These are phyloP conservation scores for Intellagama lesueurii DNA, from an alignment of 2,797 vertebrate species.

Conservation along the genomic window DNA sequence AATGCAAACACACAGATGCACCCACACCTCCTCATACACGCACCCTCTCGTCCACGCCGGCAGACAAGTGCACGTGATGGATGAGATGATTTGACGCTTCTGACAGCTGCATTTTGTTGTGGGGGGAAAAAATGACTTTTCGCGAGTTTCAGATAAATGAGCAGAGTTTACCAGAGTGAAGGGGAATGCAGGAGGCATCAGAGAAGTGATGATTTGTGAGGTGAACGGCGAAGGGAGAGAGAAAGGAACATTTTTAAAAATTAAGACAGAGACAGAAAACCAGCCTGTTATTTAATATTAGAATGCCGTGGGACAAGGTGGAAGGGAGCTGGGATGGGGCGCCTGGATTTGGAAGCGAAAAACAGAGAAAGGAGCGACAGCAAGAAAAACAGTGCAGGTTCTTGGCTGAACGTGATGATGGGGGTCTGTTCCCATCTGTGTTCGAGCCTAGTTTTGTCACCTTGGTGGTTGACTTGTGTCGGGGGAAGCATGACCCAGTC, in stretches of 20 bases:
- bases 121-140: conserved; percentile 1
- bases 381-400: background rate
- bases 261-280: background rate
- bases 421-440: no score
- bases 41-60: background rate
- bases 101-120: conserved; percentile 65
- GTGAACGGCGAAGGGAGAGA: conserved; percentile 46
- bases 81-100: conserved; percentile 66
- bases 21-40: rapidly evolving
- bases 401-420: background rate
- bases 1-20: background rate
- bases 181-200: conserved; percentile 43
- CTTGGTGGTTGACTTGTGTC: no score
- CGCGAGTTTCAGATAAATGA: conserved; percentile 69
- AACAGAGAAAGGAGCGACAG: background rate
- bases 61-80: conserved; percentile 53
- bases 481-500: no score
- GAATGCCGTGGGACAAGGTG: background rate
- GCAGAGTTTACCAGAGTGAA: conserved; percentile 55
- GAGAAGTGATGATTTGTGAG: conserved; percentile 54
- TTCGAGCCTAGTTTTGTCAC: no score
- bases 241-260: conserved; percentile 22
- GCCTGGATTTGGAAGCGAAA: no score
- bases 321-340: no score
- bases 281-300: background rate